A percentile compares a stretch with the other conserved stretches of the same genome.
These are phyloP conservation scores for Periophthalmus modestus DNA, from an alignment of 2,113 vertebrate genomes.

Conservation along the genomic window DNA sequence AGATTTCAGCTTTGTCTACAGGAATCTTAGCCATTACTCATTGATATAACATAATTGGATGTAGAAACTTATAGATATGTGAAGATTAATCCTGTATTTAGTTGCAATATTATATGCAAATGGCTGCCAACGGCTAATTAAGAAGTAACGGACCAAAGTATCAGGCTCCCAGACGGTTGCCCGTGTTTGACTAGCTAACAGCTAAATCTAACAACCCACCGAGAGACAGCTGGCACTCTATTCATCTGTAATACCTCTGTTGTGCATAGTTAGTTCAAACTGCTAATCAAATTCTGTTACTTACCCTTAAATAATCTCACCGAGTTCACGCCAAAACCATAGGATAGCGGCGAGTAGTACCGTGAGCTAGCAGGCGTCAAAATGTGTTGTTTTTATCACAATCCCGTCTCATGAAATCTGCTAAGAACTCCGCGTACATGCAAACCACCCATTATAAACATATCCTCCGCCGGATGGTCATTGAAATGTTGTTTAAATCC, in stretches of 20 bases:
- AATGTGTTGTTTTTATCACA: slow-evolving; percentile 65
- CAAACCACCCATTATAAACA: slow-evolving; percentile 75
- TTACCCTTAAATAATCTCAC: slow-evolving; percentile 66
- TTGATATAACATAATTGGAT: background rate
- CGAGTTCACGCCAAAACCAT: slow-evolving; percentile 42
- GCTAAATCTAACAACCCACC: background rate
- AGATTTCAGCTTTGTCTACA: background rate
- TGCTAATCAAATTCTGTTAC: slow-evolving; percentile 12
- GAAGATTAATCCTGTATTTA: background rate
- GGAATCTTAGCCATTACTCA: background rate
- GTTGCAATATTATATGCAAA: background rate
- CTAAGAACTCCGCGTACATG: slow-evolving; percentile 56
- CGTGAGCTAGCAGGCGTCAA: slow-evolving; percentile 59
- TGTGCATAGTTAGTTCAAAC: background rate
- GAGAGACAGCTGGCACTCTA: slow-evolving; percentile 2
- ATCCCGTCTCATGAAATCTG: slow-evolving; percentile 54
- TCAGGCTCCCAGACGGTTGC: background rate
- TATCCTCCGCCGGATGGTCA: slow-evolving; percentile 48
- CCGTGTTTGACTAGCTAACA: slow-evolving; percentile 4
- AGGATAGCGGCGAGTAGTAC: slow-evolving; percentile 49
- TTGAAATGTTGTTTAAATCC: slow-evolving; percentile 20
- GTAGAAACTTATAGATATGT: background rate
- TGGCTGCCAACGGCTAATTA: background rate
- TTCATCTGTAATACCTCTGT: slow-evolving; percentile 4
- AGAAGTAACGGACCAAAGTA: slow-evolving; percentile 4